Percentiles rank a stretch among this genome's conserved stretches.
Conservation (phyloP, 2,797 vertebrate species). For the Petrocephalus schoutedeni region DNA sequence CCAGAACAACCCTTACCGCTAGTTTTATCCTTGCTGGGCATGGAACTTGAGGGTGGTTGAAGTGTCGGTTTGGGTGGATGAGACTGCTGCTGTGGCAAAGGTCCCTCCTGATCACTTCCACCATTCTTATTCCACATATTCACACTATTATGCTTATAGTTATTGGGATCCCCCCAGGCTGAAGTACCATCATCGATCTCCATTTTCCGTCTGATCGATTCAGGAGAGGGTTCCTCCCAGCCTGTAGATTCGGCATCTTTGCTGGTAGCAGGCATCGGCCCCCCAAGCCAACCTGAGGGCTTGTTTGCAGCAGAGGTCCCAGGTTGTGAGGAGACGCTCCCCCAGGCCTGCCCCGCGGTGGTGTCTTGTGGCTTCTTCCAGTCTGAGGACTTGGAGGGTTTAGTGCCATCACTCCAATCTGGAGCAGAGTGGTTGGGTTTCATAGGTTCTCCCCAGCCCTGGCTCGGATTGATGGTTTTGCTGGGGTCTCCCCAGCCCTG, state of each 20-base stretch:
- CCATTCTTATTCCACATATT: constrained; percentile 95
- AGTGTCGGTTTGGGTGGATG: constrained; percentile 50
- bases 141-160: constrained; percentile 85
- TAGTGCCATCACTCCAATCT: constrained; percentile 34
- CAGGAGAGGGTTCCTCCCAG: constrained; percentile 94
- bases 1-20: constrained; percentile 54
- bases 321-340: constrained; percentile 57
- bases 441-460: constrained; percentile 76
- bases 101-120: constrained; percentile 68
- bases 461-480: constrained; percentile 67
- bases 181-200: constrained; percentile 96
- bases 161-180: constrained; percentile 90
- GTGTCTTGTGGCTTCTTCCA: constrained; percentile 82
- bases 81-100: constrained; percentile 57
- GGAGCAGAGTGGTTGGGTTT: constrained; percentile 57
- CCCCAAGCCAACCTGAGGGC: constrained; percentile 72
- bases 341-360: constrained; percentile 76
- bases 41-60: constrained; percentile 53
- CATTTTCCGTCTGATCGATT: constrained; percentile 92
- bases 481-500: constrained; percentile 62
- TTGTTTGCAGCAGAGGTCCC: constrained; percentile 60
- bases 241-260: constrained; percentile 73
- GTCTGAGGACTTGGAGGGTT: constrained; percentile 55
- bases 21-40: constrained; percentile 58
- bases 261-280: constrained; percentile 56